Percentiles rank a stretch among this genome's conserved stretches.
These are phyloP conservation scores for Agrochola circellaris DNA, from an alignment of 2,888 invertebrate species.

Conservation along the genomic window DNA sequence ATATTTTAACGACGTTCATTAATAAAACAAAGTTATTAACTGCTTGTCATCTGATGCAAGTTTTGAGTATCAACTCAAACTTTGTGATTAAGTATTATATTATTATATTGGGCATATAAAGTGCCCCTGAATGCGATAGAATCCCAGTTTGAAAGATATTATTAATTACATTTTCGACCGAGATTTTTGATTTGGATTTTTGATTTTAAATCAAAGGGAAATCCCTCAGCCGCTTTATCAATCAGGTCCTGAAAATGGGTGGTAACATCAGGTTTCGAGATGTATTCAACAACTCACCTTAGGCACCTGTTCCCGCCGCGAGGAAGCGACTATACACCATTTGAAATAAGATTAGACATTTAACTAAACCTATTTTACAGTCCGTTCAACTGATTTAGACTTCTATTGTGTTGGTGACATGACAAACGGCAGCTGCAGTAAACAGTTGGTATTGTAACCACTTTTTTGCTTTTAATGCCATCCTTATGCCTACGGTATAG, in stretches of 20 bases:
- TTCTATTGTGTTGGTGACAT: too few species aligned
- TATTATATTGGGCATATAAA: slow-evolving; percentile 26
- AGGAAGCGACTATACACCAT: too few species aligned
- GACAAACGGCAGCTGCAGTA: too few species aligned
- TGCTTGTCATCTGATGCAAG: slow-evolving; percentile 51
- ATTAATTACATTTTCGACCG: neutral
- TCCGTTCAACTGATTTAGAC: too few species aligned
- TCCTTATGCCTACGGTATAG: too few species aligned
- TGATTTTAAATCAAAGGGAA: neutral
- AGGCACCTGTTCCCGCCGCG: too few species aligned
- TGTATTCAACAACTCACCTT: too few species aligned
- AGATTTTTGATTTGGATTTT: slow-evolving; percentile 1
- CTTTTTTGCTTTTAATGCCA: too few species aligned
- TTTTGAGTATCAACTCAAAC: slow-evolving; percentile 27
- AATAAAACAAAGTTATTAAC: slow-evolving; percentile 37
- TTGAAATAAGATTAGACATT: too few species aligned
- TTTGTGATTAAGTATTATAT: slow-evolving; percentile 30
- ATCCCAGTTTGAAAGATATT: slow-evolving; percentile 9
- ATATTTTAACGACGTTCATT: slow-evolving; percentile 35
- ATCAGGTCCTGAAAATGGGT: neutral
- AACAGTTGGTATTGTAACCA: too few species aligned
- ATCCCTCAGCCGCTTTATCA: neutral
- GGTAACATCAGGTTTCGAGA: neutral
- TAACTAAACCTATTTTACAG: too few species aligned
- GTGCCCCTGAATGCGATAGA: neutral